Evolutionary conservation across 2,113 vertebrate species (phyloP), one percentile per base, ranked within the genome.

Genomic region (Petrocephalus zakoni): DNA sequence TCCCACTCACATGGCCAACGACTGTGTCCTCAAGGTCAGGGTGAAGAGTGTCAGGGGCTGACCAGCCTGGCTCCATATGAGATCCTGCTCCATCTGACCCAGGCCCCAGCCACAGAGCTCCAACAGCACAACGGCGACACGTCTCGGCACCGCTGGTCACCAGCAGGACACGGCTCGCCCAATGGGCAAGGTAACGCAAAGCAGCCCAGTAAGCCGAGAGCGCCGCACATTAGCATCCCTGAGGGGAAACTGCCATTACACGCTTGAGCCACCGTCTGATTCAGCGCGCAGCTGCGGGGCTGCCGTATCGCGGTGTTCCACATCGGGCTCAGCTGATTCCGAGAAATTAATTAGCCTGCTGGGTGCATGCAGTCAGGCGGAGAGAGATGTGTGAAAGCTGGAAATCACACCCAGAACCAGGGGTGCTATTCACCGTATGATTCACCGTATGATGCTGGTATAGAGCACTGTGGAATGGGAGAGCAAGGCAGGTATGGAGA

Each of bases 101-200:
- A 93, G 83, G 92, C 90, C 51, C 92, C 94, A 17, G 87, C 92
- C 87, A 92, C 94, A 19, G 51, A 89, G 19, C 87, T 85, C 87
- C 86, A 86, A 25, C 84, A 92, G 55, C 83, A 90, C 87, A 92
- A 93, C 82, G 92, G 91, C 2, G 93, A 94, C 72, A 86, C 94
- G 83, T 94, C 93, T 0, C 92, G 93, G 1, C 91, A 93, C 58
- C 93, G 94, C 91, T 94, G 95, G 93, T 95, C 95, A 0, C 94
- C 95, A 0, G 94, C 93, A 86, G 91, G 91, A 75, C 93, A 93
- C 88, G 91, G 78, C 86, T 95, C 95, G 64, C 92, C 93, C 15
- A 95, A 94, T 3, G 91, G 89, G 29, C 81, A 92, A 93, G 95
- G 95, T 96, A 90, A 5, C 9, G 22, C 0, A 2, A 49, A 4